Percentiles rank a stretch among this genome's conserved stretches.
These are phyloP conservation scores for Tachina fera DNA, from an alignment of 2,888 invertebrate species.

Conservation along the genomic window DNA sequence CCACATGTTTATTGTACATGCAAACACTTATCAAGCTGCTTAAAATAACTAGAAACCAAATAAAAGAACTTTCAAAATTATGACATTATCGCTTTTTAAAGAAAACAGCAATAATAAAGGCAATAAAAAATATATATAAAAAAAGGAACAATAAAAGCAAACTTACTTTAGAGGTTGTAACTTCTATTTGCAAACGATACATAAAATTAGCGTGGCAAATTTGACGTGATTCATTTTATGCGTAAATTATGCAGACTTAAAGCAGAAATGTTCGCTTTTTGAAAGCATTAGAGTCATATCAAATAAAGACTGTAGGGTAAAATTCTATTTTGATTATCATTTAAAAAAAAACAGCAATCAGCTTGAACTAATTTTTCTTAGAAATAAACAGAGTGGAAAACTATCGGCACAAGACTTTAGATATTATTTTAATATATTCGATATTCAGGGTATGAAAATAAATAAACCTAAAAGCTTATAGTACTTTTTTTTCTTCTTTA, in stretches of 20 bases:
- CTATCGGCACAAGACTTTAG: too few relatives aligned
- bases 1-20: constrained; percentile 72
- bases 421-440: too few relatives aligned
- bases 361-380: too few relatives aligned
- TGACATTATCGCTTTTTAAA: constrained; percentile 67
- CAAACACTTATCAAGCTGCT: constrained; percentile 61
- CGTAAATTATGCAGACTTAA: background rate
- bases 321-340: too few relatives aligned
- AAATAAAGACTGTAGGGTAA: too few relatives aligned
- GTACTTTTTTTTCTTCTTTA: too few relatives aligned
- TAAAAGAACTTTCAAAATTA: constrained; percentile 58
- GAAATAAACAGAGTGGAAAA: too few relatives aligned
- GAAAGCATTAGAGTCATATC: background rate
- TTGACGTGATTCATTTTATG: background rate
- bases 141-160: constrained; percentile 17
- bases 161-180: constrained; percentile 28
- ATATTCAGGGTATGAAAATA: too few relatives aligned
- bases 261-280: background rate
- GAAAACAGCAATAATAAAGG: constrained; percentile 32
- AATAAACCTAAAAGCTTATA: too few relatives aligned
- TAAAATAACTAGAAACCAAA: constrained; percentile 41
- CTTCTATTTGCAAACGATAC: background rate
- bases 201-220: background rate
- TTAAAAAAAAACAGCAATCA: too few relatives aligned
- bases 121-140: background rate